phyloP scores from a whole-genome alignment of 2,113 vertebrate genomes.

The Empidonax alnorum region DNA sequence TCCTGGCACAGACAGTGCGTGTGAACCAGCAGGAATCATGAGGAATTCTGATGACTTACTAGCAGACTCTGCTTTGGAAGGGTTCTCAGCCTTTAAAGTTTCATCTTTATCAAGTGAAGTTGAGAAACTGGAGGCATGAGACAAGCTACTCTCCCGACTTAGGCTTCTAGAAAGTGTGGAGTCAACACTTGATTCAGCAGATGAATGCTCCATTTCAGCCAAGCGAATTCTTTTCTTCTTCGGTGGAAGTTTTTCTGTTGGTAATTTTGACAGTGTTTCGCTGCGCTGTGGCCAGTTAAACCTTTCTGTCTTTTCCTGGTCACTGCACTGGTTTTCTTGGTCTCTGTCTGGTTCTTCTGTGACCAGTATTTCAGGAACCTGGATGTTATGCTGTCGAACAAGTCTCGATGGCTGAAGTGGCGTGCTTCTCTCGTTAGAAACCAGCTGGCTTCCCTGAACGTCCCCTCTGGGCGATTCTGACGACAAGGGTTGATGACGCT shows the following conservation, averaged over 20 bases:
- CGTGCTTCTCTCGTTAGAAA: constrained; percentile 64
- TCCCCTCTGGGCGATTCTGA: constrained; percentile 72
- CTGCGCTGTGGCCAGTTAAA: constrained; percentile 98
- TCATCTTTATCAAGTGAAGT: constrained; percentile 94
- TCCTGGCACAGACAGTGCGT: constrained; percentile 86
- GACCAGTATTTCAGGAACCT: constrained; percentile 97
- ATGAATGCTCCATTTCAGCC: constrained; percentile 95
- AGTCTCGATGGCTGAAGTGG: constrained; percentile 84
- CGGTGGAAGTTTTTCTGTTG: constrained; percentile 94
- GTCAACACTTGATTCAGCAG: constrained; percentile 91
- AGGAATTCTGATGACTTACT: constrained; percentile 83
- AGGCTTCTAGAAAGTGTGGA: constrained; percentile 92
- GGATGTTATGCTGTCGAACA: constrained; percentile 95
- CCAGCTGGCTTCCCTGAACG: constrained; percentile 57
- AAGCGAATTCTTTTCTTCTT: constrained; percentile 98
- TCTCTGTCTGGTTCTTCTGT: constrained; percentile 96
- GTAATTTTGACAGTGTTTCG: constrained; percentile 92
- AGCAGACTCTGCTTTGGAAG: constrained; percentile 78
- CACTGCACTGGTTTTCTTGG: constrained; percentile 79
- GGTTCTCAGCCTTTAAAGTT: constrained; percentile 80
- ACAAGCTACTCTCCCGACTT: constrained; percentile 94
- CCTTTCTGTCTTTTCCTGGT: constrained; percentile 87
- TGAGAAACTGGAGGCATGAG: constrained; percentile 92
- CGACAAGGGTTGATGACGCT: constrained; percentile 53
- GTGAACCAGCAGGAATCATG: constrained; percentile 79